These are phyloP conservation scores for Myotis myotis DNA, from an alignment of 2,797 vertebrate species.

Conservation along the genomic window DNA sequence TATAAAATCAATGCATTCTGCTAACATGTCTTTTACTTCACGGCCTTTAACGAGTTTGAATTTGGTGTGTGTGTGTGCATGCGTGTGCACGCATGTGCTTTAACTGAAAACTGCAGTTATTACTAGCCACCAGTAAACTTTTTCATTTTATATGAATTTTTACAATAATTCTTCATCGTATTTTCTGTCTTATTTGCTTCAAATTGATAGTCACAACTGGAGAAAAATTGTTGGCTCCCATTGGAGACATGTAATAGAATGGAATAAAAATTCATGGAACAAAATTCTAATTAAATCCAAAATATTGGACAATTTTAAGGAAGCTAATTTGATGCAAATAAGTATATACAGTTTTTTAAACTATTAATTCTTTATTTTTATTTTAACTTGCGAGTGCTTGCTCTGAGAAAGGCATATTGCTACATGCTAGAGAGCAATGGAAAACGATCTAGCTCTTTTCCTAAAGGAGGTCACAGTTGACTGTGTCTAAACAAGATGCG, in stretches of 20 bases:
- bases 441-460: neutral
- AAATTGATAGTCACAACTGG: neutral
- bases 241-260: neutral
- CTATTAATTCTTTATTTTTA: neutral
- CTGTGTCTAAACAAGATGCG: neutral
- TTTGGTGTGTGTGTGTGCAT: neutral
- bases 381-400: neutral
- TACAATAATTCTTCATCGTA: neutral
- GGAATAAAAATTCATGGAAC: constrained; percentile 44
- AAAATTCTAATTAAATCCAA: constrained; percentile 28
- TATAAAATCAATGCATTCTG: neutral
- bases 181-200: constrained; percentile 34
- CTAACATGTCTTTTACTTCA: neutral
- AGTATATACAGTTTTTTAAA: neutral
- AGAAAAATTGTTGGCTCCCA: neutral
- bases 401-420: neutral
- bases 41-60: neutral
- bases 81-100: neutral
- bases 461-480: neutral
- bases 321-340: constrained; percentile 21
- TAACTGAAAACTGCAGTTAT: neutral
- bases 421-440: neutral
- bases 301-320: neutral
- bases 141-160: constrained; percentile 1
- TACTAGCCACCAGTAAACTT: neutral